A percentile compares a stretch with the other conserved stretches of the same genome.
Conservation (phyloP, 2,113 vertebrate genomes). For the Cochlearius cochlearius region DNA sequence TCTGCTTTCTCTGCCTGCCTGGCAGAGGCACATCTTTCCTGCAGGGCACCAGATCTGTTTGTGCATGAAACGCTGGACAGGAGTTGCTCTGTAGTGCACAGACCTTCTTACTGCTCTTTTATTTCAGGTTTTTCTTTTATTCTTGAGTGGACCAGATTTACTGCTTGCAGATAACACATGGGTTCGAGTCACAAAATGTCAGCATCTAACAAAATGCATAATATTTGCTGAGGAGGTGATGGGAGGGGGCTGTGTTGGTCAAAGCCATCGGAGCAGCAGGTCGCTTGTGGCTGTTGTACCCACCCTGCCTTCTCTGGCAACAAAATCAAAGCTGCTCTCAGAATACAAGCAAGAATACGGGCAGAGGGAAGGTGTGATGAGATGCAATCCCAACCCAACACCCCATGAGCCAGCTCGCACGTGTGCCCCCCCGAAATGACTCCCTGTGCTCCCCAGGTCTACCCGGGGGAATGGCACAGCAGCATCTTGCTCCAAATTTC, state of each 20-base stretch:
- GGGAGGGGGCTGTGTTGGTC: background rate
- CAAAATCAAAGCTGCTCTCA: background rate
- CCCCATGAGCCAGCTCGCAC: fast-evolving
- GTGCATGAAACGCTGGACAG: fast-evolving
- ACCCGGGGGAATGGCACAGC: background rate
- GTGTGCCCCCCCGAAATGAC: fast-evolving
- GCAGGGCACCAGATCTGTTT: background rate
- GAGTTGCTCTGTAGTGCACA: too few relatives aligned
- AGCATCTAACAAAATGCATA: background rate
- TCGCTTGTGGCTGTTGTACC: fast-evolving
- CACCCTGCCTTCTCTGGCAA: background rate
- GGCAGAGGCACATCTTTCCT: background rate
- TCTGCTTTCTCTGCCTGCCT: background rate
- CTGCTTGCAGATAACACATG: background rate
- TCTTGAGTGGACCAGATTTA: background rate
- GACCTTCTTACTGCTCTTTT: background rate
- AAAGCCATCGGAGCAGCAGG: background rate
- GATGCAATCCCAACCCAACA: background rate
- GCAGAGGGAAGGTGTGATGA: background rate
- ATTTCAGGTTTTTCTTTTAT: background rate
- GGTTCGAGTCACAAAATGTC: background rate
- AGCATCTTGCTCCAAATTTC: background rate
- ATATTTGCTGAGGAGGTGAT: background rate
- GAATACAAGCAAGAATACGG: background rate
- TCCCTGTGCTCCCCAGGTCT: background rate